Evolutionary conservation across 2,888 invertebrate species (phyloP), one percentile per base, ranked within the genome.

Genomic region (Parnassius glacialis): DNA sequence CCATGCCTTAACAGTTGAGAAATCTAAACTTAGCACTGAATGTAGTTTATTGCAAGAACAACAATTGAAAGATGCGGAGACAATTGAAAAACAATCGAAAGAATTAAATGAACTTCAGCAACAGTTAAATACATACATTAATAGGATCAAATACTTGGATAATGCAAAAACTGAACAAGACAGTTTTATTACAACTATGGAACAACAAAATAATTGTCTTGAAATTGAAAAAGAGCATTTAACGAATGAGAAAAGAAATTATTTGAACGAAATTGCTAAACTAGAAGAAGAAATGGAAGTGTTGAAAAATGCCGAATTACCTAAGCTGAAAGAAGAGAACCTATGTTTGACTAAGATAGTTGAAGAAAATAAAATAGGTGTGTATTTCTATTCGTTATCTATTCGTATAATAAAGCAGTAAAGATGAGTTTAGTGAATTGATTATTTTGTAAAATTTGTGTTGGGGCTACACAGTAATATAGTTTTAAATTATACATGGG

Each of bases 341-440:
- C 62, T 63, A 44, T 45, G 43, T 16, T 61, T 69, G 53, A 65
- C 67, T 13, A 74, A 74, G 64, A 67, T 66, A 16, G 57, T 77
- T 56, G 70, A 74, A 56, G 71, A 72, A 10, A 80, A 76, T 67
- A 65, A 62, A 58, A 66, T 74, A 67, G 79, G 84, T 84, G 65
- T 66, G 68, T 60, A 11, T 13, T 60, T 61, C 56, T 20, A 34
- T 9, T 50, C 34, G 2, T 43, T 44, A 34, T 52, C 48, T 57
- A 44, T 52, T 48, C 42, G 13, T 34, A 34, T 5, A 34, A 34
- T 34, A 34, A 34, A 7, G 7, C 34, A 34, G 34, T 34, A 34
- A 34, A 34, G 7, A 34, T 34, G 34, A 34, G 34, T 34, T 20
- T 20, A 34, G 34, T 7, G 0, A 34, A 34, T 34, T 34, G 34